Evolutionary conservation across 2,113 vertebrate genomes (phyloP), one percentile per base, ranked within the genome.

Genomic region (Balaenoptera acutorostrata): DNA sequence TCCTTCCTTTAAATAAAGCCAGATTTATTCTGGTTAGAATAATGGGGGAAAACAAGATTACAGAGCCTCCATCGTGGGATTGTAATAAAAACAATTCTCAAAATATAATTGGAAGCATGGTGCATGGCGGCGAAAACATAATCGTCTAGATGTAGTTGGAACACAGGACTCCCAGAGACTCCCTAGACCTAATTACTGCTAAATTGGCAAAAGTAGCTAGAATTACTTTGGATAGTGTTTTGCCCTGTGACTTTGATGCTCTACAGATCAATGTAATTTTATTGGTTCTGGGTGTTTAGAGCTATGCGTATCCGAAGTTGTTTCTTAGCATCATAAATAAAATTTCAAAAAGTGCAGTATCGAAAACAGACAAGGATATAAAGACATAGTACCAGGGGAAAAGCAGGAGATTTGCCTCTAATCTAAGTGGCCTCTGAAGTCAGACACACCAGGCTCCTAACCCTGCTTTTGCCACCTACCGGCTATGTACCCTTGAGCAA

Each of bases 241-340:
- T 84, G 63, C 20, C n/a, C 44, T 78, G 33, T 96, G 85, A 44
- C 94, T 96, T 94, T 78, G 52, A 85, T 88, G 33, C 55, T 69
- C 82, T 82, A 33, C 29, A 69, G 88, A 98, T 90, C 69, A 68
- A 93, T 74, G 85, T 82, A 82, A 94, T 95, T 88, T 78, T 88
- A 96, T 96, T 96, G 96, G 77, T 89, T 75, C 41, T 86, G 69
- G 33, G 33, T 96, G 49, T 83, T 94, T 93, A 83, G 82, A 96
- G 41, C 41, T 78, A 66, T 5, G 13, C 13, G 39, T 41, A 74
- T 41, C n/a, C 57, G 91, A 95, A 36, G 61, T 25, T 94, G n/a
- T 83, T 94, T 88, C 77, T 90, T 39, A 75, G 55, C 52, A 93
- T 85, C 39, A 77, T 86, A 93, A 96, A 93, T 92, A 96, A 49